Percentiles rank a stretch among this genome's conserved stretches.
Evolutionary conservation across 2,113 vertebrate genomes (phyloP).

Genomic region (Eudyptes chrysolophus): DNA sequence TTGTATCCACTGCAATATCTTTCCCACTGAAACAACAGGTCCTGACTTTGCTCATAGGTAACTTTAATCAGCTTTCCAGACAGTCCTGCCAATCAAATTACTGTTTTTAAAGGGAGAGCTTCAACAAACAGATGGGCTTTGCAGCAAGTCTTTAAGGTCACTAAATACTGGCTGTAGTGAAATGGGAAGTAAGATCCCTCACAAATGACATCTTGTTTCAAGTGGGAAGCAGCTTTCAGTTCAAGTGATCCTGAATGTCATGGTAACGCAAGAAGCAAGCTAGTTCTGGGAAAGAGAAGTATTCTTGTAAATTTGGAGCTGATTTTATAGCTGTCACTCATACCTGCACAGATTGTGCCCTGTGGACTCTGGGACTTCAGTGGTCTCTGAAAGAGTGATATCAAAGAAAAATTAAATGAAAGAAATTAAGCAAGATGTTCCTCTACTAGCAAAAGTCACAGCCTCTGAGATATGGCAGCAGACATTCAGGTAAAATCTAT

Average conservation of each 20-base stretch:
- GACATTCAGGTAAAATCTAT: neutral
- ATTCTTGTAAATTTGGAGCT: neutral
- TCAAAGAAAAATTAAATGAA: neutral
- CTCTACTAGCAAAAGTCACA: neutral
- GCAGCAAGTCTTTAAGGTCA: constrained; percentile 33
- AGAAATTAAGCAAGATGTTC: neutral
- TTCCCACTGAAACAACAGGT: neutral
- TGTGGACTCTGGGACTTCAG: neutral
- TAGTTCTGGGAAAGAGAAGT: neutral
- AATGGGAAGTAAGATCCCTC: constrained; percentile 11
- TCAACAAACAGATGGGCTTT: constrained; percentile 33
- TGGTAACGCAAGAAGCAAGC: neutral
- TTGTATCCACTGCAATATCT: neutral
- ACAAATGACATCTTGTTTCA: constrained; percentile 18
- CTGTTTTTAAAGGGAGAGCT: neutral
- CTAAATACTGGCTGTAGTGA: neutral
- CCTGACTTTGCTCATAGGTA: neutral
- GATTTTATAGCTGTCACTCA: neutral
- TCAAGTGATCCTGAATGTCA: constrained; percentile 26
- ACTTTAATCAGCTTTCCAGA: neutral
- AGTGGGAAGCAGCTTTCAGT: constrained; percentile 15
- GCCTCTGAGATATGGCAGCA: neutral
- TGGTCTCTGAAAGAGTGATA: neutral
- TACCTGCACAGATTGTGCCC: constrained; percentile 1
- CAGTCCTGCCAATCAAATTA: neutral